Base-by-base conservation (phyloP, 2,113 vertebrate genomes). In the Passer domesticus region DNA sequence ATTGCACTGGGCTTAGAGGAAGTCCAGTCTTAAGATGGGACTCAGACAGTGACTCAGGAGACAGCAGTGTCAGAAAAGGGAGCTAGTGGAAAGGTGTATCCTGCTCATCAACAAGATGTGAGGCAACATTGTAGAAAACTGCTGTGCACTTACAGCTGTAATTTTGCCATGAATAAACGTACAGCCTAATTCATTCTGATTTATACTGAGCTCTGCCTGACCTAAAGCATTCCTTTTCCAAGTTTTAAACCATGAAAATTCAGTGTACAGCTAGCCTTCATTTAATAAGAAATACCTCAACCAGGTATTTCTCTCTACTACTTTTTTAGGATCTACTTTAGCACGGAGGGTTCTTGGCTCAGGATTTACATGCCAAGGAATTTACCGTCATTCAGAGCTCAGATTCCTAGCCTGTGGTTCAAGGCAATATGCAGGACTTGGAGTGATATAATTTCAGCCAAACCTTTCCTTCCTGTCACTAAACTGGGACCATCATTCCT, bases 381-480 rank as follows among this genome's bases (percentile, higher is more conserved):
- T 63, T 87, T 41, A 67, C 35, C 9, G 58, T 17, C 5, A 27
- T 25, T 39, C 49, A 37, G 28, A 76, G 7, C 16, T 78, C 56
- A 76, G 24, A 21, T 52, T 85, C 27, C 21, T 37, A 50, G 39
- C 10, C 20, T 84, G n/a, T 41, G 6, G 6, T 70, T 77, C 24
- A 66, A 78, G 66, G 25, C 19, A 63, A 35, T 30, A 28, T 84
- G 19, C 8, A 33, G 50, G 44, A 82, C 6, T 33, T 35, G 11
- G 27, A n/a, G 11, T 5, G 9, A 9, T 15, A 59, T 1, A 0
- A 23, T 35, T 63, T 81, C 35, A 63, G 28, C 7, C 69, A 58
- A 74, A 16, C 15, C 8, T 63, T 80, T 39, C 18, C 8, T 62
- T 52, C 11, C 7, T 41, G 10, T 73, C 4, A 2, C 13, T 87